phyloP scores from a whole-genome alignment of 2,797 vertebrate species.

The Brachyalestes nurse region DNA sequence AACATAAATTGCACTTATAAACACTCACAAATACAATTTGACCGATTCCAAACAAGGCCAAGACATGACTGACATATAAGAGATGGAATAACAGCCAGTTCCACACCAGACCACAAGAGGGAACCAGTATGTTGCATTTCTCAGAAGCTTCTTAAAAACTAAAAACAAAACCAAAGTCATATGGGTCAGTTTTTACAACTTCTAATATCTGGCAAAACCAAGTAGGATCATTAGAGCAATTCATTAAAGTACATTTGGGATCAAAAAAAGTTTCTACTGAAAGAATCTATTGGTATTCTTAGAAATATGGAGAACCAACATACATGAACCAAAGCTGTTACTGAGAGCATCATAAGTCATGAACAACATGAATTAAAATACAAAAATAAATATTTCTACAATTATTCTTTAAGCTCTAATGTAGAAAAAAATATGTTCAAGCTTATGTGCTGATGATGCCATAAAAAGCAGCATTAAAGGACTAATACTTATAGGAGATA shows the following conservation, averaged over 20 bases:
- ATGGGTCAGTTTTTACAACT: not conserved
- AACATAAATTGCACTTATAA: slow-evolving; percentile 8
- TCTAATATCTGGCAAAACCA: too few relatives aligned
- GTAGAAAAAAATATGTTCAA: slow-evolving; percentile 35
- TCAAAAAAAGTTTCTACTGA: too few relatives aligned
- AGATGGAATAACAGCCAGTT: too few relatives aligned
- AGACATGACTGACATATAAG: not conserved
- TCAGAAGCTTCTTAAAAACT: too few relatives aligned
- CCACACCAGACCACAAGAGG: not conserved
- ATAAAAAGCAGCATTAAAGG: not conserved
- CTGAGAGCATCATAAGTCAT: not conserved
- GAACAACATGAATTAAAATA: slow-evolving; percentile 31
- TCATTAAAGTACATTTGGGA: too few relatives aligned
- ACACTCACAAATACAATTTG: not conserved
- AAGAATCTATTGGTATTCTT: too few relatives aligned
- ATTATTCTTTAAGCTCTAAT: slow-evolving; percentile 13
- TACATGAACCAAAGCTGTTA: too few relatives aligned
- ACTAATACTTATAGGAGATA: not conserved
- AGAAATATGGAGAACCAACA: too few relatives aligned
- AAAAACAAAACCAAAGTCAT: not conserved
- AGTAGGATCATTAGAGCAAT: too few relatives aligned
- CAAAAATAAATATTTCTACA: slow-evolving; percentile 49
- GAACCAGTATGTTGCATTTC: not conserved
- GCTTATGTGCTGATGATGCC: not conserved
- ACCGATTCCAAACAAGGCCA: slow-evolving; percentile 16